Base-by-base conservation (phyloP, 64 coral and sea anemone species). In the Pachyseris speciosa region DNA sequence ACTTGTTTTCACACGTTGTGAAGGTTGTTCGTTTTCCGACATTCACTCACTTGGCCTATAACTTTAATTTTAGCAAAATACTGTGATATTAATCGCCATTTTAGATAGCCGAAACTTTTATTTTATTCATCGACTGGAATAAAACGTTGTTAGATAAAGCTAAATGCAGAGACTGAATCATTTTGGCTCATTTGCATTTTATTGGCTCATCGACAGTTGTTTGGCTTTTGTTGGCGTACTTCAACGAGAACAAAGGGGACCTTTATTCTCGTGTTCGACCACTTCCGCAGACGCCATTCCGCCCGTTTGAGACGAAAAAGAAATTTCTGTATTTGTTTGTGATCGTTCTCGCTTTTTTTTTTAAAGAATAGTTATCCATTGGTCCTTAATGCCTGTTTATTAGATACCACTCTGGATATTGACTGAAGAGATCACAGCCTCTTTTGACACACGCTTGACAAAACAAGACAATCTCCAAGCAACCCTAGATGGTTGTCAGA, bases 111-210 rank as follows among this genome's bases (percentile, higher is more conserved):
- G 7, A 37, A 57, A 57, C 52, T 57, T 57, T n/a, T n/a, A n/a
- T 20, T 44, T 74, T 74, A 74, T 74, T 74, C 70, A 74, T 74
- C 70, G 40, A n/a, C 20, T 25, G 42, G 40, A 47, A 37, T 74
- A 74, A 28, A 74, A 10, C 40, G 40, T 7, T 37, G 33, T 1
- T 22, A 15, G 67, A 71, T 45, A 74, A 24, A 45, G 40, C 38
- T 38, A 9, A 47, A 42, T 19, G 25, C n/a, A 40, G 39, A 20
- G 70, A 29, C 22, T 43, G 37, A 45, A 5, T 74, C 34, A 74
- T 74, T 74, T 74, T 27, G 7, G 2, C 40, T 74, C 20, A 74
- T 74, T 74, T 40, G 25, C 70, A 74, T 74, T 74, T 74, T 74
- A 74, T 74, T 26, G 37, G 70, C 40, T 74, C 40, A 74, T 74